A percentile compares a stretch with the other conserved stretches of the same genome.
Evolutionary conservation across 1,140 invertebrate species (phyloP).

Genomic region (Heliconius melpomene): DNA sequence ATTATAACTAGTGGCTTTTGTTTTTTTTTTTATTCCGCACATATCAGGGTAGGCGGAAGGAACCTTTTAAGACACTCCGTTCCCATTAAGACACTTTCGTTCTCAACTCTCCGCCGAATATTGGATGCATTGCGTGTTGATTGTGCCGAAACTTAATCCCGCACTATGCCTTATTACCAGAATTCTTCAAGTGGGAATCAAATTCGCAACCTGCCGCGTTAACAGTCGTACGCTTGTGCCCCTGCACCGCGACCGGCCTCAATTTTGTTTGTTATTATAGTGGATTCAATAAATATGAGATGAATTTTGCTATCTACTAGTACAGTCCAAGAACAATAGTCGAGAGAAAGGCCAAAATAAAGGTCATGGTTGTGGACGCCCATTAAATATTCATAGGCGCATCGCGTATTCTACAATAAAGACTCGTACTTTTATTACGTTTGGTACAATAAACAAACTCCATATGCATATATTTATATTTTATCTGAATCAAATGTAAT

Average conservation of each 20-base stretch:
- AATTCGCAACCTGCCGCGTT: no score
- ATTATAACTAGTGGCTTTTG: not conserved
- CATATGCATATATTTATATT: not conserved
- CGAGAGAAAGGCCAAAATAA: slow-evolving; percentile 66
- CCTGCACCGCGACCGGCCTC: no score
- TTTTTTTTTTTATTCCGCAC: no score
- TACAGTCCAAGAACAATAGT: slow-evolving; percentile 61
- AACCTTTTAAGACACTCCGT: no score
- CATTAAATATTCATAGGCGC: slow-evolving; percentile 70
- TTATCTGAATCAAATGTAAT: not conserved
- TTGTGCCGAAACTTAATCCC: no score
- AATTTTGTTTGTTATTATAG: slow-evolving; percentile 11
- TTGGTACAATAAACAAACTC: slow-evolving; percentile 39
- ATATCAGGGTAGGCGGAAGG: no score
- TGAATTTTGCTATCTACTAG: slow-evolving; percentile 26
- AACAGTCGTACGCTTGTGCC: no score
- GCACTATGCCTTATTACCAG: no score
- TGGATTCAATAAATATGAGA: slow-evolving; percentile 19
- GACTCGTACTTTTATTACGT: slow-evolving; percentile 46
- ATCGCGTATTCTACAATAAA: slow-evolving; percentile 54
- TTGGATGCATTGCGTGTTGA: no score
- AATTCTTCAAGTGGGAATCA: no score
- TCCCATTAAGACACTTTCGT: no score
- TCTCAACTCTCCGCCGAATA: no score
- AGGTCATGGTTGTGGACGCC: slow-evolving; percentile 62